Percentiles rank a stretch among this genome's conserved stretches.
These are phyloP conservation scores for Morone saxatilis DNA, from an alignment of 2,113 vertebrate species.

Conservation along the genomic window DNA sequence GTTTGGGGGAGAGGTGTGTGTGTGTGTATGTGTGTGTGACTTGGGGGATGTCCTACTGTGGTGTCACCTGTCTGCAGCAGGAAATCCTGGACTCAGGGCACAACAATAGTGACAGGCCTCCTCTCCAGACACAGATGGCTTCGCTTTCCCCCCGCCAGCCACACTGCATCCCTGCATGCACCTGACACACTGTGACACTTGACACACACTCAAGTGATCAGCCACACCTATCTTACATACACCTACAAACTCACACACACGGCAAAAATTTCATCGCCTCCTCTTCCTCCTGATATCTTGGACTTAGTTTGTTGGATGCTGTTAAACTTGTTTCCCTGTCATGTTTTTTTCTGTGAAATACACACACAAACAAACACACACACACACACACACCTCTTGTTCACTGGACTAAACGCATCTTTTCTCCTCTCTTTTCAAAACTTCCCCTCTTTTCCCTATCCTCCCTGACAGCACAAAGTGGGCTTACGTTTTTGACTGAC, in stretches of 20 bases:
- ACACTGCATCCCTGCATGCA: slow-evolving; percentile 83
- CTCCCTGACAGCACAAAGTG: slow-evolving; percentile 83
- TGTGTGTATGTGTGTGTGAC: slow-evolving; percentile 65
- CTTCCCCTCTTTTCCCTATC: slow-evolving; percentile 73
- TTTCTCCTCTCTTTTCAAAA: slow-evolving; percentile 84
- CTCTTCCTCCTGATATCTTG: slow-evolving; percentile 8
- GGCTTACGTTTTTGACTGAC: slow-evolving; percentile 84
- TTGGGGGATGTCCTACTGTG: slow-evolving; percentile 87
- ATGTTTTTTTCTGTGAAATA: slow-evolving; percentile 33
- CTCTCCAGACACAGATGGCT: slow-evolving; percentile 91
- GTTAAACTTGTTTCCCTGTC: slow-evolving; percentile 56
- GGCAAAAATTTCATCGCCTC: slow-evolving; percentile 18
- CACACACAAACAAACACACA: slow-evolving; percentile 14
- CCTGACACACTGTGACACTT: slow-evolving; percentile 75
- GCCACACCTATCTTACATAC: slow-evolving; percentile 43
- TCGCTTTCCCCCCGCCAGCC: slow-evolving; percentile 87
- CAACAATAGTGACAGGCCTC: slow-evolving; percentile 93
- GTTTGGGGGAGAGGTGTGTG: slow-evolving; percentile 30
- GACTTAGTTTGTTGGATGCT: slow-evolving; percentile 33
- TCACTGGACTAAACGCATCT: slow-evolving; percentile 78
- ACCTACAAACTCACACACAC: slow-evolving; percentile 4
- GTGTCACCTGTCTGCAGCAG: slow-evolving; percentile 95
- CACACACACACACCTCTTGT: slow-evolving; percentile 64
- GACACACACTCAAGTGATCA: slow-evolving; percentile 57
- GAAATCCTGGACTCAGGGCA: slow-evolving; percentile 85